Base-by-base conservation (phyloP, 1,140 invertebrate species). In the Plutomurus gul region DNA sequence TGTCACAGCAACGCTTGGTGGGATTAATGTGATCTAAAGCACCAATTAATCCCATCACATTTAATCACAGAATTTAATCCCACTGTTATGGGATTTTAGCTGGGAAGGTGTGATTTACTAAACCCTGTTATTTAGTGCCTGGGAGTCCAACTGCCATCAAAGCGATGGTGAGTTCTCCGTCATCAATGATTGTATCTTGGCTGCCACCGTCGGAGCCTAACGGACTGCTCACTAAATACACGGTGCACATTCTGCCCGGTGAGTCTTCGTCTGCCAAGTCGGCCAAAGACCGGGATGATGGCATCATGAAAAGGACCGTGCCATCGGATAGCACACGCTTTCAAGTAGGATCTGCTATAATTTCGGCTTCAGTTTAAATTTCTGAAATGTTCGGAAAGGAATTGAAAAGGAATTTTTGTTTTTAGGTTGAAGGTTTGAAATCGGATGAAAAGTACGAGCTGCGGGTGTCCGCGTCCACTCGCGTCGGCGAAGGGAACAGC, bases 101-200 rank as follows among this genome's bases (percentile, higher is more conserved):
- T n/a, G n/a, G n/a, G n/a, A n/a, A n/a, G n/a, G 36, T 65, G 56
- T 5, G 4, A 6, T 65, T 65, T 60, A 60, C 16, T 6, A 30
- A 30, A n/a, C 18, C 6, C 16, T 22, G 20, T 60, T 40, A 30
- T 86, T 76, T 86, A 95, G 94, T 92, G 65, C 94, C 94, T 7
- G 93, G 92, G 36, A 88, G 91, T 40, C 94, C 94, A 13, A 89
- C 91, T 0, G 92, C 93, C 83, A 93, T 96, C 43, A 95, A 95
- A 86, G 93, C 93, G 0, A 89, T 94, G 36, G 90, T 93, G 1
- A 92, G 92, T 81, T 92, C 92, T 7, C 88, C 91, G 1, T 91
- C 92, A 82, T 91, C 92, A 1, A 87, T 95, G 0, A 89, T 93
- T 78, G 91, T 84, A 86, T 84, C 84, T 73, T 86, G 86, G 94